Conservation (phyloP, 1,140 invertebrate species). For the Heliconius hewitsoni region DNA sequence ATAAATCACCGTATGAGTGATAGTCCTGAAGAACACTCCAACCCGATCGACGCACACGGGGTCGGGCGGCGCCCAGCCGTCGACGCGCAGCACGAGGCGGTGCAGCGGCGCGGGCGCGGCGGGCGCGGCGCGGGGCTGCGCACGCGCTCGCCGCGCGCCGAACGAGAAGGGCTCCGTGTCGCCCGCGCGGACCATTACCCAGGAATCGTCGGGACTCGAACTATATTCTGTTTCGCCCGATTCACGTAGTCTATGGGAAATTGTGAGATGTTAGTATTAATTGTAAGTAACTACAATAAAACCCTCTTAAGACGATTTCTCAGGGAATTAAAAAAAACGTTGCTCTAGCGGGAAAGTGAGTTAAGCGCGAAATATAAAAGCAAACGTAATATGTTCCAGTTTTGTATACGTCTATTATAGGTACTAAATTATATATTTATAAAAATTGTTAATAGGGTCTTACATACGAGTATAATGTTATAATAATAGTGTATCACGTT, state of each 20-base stretch:
- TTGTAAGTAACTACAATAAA: too few relatives aligned
- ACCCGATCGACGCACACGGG: conserved; percentile 97
- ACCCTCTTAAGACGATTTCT: too few relatives aligned
- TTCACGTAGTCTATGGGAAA: conserved; percentile 34
- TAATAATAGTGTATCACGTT: too few relatives aligned
- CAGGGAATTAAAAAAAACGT: too few relatives aligned
- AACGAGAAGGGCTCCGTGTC: conserved; percentile 91
- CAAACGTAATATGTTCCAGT: too few relatives aligned
- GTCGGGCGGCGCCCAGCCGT: conserved; percentile 93
- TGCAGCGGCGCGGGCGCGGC: conserved; percentile 91
- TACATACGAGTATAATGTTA: too few relatives aligned
- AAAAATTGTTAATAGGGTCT: too few relatives aligned
- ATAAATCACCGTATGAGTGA: conserved; percentile 77
- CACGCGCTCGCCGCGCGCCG: conserved; percentile 89
- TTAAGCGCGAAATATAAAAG: too few relatives aligned
- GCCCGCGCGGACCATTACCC: conserved; percentile 86
- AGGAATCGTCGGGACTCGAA: conserved; percentile 81
- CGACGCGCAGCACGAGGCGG: conserved; percentile 92
- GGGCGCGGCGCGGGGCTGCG: conserved; percentile 81
- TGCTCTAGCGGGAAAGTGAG: too few relatives aligned
- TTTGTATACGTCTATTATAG: too few relatives aligned
- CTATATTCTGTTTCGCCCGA: conserved; percentile 30
- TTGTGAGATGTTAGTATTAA: too few relatives aligned
- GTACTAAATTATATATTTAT: too few relatives aligned
- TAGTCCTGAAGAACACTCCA: conserved; percentile 94